Base-by-base conservation (phyloP, 2,888 invertebrate genomes). In the Melanchra persicariae region DNA sequence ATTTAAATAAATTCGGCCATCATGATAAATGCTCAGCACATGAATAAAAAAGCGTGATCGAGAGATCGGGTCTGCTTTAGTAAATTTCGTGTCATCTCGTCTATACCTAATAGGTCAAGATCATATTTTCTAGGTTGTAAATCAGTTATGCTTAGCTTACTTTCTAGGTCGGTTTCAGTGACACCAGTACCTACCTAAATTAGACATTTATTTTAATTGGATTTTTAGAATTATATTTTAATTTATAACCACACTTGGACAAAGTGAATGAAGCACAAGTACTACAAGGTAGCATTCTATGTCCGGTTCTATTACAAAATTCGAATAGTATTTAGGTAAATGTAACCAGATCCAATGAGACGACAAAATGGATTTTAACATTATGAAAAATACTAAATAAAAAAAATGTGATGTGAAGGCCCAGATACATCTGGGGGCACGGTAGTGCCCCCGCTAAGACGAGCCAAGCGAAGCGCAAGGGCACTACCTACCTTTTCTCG, bases 1-100 rank as follows among this genome's bases (percentile, higher is more conserved):
- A 52, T 67, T 30, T 43, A n/a, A 69, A 45, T 9, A 47, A 70
- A 45, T 26, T 26, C 17, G 15, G 54, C 12, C 22, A 47, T 7
- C 17, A 5, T 26, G 19, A 37, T 69, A 26, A 26, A 69, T 52
- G 30, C 24, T 52, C 43, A 6, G 24, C 34, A 30, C 22, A 52
- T 43, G 0, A 67, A 40, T 47, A n/a, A 47, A 51, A 37, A 40
- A 34, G 15, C 10, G 5, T 17, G n/a, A 24, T 52, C 3, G n/a
- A 34, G 52, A n/a, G 30, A 64, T 66, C 9, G n/a, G n/a, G n/a
- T n/a, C 15, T 22, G 9, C 26, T 17, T 30, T 19, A 22, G 19
- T 7, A 5, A 43, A 30, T 52, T 30, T 34, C 15, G 9, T 17
- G 30, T 19, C 15, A 19, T 30, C 2, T 40, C n/a, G n/a, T n/a